Percentiles rank a stretch among this genome's conserved stretches.
Evolutionary conservation across 2,888 invertebrate species (phyloP).

Genomic region (Pasiphila rectangulata): DNA sequence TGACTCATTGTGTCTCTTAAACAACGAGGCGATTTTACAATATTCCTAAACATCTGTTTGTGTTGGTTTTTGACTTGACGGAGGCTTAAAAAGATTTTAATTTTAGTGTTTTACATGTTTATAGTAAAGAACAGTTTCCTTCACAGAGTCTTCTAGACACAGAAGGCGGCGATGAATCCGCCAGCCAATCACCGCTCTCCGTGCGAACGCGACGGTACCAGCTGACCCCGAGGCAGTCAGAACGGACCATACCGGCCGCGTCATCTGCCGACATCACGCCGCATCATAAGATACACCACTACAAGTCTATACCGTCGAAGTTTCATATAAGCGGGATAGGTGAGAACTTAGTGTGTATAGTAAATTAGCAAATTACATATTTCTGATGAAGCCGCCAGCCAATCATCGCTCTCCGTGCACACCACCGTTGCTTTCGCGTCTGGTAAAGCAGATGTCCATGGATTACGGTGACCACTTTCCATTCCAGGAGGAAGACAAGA

Average conservation of each 20-base stretch:
- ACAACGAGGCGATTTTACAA: no score
- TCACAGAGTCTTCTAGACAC: constrained; percentile 90
- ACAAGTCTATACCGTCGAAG: constrained; percentile 76
- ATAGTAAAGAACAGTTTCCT: no score
- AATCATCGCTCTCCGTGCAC: no score
- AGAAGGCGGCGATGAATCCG: constrained; percentile 87
- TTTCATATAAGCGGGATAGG: constrained; percentile 87
- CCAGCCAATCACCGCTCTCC: constrained; percentile 89
- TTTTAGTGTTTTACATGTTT: no score
- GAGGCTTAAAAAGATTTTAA: no score
- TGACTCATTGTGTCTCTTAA: no score
- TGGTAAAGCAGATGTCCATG: no score
- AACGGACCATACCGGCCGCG: constrained; percentile 84
- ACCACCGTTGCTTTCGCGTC: no score
- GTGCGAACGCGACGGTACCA: constrained; percentile 88
- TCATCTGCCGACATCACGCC: constrained; percentile 88
- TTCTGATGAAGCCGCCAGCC: neutral
- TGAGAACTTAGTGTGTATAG: constrained; percentile 56
- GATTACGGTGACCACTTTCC: no score
- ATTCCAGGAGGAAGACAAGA: no score
- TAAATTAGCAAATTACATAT: neutral
- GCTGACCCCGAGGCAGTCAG: constrained; percentile 91
- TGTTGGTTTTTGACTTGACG: no score
- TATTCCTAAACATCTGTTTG: no score
- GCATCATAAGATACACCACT: constrained; percentile 78